phyloP scores from a whole-genome alignment of 2,888 invertebrate species.

The Nephrotoma guestfalica region DNA sequence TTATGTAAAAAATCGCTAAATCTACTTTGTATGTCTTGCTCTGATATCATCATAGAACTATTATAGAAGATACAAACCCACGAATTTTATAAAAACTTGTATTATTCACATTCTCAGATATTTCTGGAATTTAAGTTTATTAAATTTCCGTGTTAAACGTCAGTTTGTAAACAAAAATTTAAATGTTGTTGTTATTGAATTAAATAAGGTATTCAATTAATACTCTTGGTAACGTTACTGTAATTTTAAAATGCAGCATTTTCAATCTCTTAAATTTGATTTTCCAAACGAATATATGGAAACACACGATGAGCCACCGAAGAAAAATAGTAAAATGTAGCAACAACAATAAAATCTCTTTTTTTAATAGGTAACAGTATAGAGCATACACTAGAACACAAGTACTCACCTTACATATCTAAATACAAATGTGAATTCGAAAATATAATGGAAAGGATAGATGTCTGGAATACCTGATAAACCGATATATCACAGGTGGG shows the following conservation, averaged over 20 bases:
- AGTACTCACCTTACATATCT: background rate
- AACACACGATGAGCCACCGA: background rate
- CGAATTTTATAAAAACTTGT: no score
- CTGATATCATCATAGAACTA: no score
- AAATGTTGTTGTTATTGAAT: no score
- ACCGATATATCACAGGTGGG: background rate
- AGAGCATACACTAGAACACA: background rate
- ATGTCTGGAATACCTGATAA: background rate
- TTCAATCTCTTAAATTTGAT: background rate
- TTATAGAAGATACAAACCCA: no score
- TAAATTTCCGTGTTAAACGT: no score
- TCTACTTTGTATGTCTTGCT: background rate
- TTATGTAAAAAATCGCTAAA: background rate
- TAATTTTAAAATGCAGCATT: no score
- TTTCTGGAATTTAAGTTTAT: no score
- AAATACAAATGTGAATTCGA: background rate
- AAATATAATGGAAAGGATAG: background rate
- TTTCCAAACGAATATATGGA: background rate
- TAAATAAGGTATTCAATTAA: no score
- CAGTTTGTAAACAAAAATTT: no score
- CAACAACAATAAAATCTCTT: background rate
- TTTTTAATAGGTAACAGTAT: background rate
- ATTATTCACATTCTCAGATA: no score
- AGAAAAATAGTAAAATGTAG: background rate
- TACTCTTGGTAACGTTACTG: no score